Conservation (phyloP, 2,888 invertebrate species). For the Pseudanteris insignis region DNA sequence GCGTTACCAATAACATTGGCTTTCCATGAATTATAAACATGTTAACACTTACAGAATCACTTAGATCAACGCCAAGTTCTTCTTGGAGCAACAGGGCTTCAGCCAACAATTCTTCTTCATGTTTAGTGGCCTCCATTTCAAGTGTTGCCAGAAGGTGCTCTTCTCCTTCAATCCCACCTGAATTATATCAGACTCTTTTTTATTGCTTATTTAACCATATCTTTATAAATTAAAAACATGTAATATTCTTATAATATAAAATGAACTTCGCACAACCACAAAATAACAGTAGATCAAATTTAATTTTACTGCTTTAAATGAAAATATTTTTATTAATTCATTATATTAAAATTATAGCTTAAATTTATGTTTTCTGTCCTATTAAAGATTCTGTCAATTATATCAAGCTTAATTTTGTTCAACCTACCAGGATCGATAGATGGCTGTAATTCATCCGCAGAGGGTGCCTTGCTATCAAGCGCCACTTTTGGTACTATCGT, state of each 20-base stretch:
- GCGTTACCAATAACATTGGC: no score
- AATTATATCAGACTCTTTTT: constrained; percentile 11
- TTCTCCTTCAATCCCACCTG: constrained; percentile 61
- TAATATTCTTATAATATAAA: no score
- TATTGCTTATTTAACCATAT: background rate
- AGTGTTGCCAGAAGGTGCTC: constrained; percentile 62
- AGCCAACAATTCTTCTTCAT: constrained; percentile 62
- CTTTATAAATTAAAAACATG: no score
- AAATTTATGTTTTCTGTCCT: no score
- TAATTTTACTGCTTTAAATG: no score
- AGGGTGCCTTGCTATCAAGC: constrained; percentile 48
- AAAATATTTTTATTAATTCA: no score
- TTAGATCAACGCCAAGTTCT: constrained; percentile 58
- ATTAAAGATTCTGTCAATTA: no score
- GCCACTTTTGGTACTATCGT: constrained; percentile 45
- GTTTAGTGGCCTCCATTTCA: constrained; percentile 62
- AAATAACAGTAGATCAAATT: no score
- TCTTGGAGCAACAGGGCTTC: constrained; percentile 63
- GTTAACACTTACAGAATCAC: constrained; percentile 44
- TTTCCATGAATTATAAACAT: no score
- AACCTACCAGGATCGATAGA: constrained; percentile 58
- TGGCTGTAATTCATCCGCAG: constrained; percentile 56
- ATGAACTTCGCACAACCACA: no score
- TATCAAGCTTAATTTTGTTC: constrained; percentile 31
- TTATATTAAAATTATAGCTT: no score